A percentile compares a stretch with the other conserved stretches of the same genome.
phyloP scores from a whole-genome alignment of 1,140 invertebrate genomes.

The Penaeus vannamei region DNA sequence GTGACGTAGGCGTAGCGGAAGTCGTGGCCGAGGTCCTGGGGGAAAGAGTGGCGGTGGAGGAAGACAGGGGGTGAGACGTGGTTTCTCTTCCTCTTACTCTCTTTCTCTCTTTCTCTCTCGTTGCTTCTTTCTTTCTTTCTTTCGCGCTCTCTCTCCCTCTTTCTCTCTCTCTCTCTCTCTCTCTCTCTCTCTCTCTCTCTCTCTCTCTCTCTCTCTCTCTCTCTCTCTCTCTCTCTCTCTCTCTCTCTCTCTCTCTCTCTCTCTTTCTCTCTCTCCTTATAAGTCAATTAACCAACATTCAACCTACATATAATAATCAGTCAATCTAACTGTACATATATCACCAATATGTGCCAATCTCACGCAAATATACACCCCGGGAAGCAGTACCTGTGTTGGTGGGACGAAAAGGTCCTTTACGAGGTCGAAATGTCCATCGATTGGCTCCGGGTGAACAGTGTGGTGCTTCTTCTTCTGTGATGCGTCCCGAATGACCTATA shows the following conservation, averaged over 20 bases:
- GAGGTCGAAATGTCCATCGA: constrained; percentile 85
- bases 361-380: background rate
- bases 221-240: background rate
- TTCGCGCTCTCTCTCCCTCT: too few relatives aligned
- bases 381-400: constrained; percentile 73
- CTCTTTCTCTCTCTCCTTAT: too few relatives aligned
- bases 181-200: too few relatives aligned
- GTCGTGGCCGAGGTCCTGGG: constrained; percentile 77
- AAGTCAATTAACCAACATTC: too few relatives aligned
- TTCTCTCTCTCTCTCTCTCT: too few relatives aligned
- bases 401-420: constrained; percentile 83
- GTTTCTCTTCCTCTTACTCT: too few relatives aligned
- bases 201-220: background rate
- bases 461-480: constrained; percentile 84
- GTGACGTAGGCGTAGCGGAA: constrained; percentile 86
- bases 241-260: too few relatives aligned
- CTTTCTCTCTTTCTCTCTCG: too few relatives aligned
- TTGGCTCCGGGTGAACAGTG: constrained; percentile 84
- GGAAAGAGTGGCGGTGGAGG: background rate
- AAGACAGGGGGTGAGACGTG: background rate
- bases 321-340: too few relatives aligned
- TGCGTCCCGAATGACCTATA: constrained; percentile 81
- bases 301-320: too few relatives aligned
- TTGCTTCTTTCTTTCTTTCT: too few relatives aligned
- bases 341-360: background rate